Evolutionary conservation across 2,888 invertebrate species (phyloP), one percentile per base, ranked within the genome.

Genomic region (Eristalis intricaria): DNA sequence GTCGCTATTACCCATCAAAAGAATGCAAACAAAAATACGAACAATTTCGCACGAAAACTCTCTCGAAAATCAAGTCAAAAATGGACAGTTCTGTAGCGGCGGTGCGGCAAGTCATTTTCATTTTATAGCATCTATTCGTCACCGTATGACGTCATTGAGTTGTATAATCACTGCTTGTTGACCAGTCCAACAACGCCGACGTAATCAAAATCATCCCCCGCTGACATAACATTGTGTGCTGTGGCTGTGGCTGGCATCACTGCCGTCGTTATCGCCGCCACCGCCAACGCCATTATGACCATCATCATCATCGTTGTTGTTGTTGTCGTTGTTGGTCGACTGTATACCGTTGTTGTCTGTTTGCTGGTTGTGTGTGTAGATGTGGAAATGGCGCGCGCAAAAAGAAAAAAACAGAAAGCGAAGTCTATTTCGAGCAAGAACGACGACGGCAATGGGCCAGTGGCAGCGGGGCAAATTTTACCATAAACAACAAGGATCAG

Each of bases 71-170:
- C 15, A 10, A 63, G 70, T 70, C 58, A 32, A 50, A 64, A 70
- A 32, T 50, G 22, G 50, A 19, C n/a, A 50, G 50, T 8, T 19
- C 50, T 50, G 4, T 19, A 8, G 50, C 50, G 7, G 19, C 19
- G 50, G 2, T n/a, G 8, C 8, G 19, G 38, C 13, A 13, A 38
- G 4, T 13, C 50, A 32, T 43, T 13, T 75, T 29, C 35, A 64
- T 56, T 81, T 64, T 73, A 71, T 38, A 32, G 40, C 65, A 26
- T 64, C 70, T 58, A 29, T 40, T 75, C 81, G 71, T 81, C 81
- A 58, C 56, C 69, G 63, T 35, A 83, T 86, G 83, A 83, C 78
- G 86, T 86, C 78, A 83, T 68, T 75, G 19, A 75, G 74, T 83
- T 83, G 74, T 79, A 75, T 68, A 79, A 86, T 75, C 74, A 63